A percentile compares a stretch with the other conserved stretches of the same genome.
These are phyloP conservation scores for Sitophilus oryzae DNA, from an alignment of 1,140 invertebrate species.

Conservation along the genomic window DNA sequence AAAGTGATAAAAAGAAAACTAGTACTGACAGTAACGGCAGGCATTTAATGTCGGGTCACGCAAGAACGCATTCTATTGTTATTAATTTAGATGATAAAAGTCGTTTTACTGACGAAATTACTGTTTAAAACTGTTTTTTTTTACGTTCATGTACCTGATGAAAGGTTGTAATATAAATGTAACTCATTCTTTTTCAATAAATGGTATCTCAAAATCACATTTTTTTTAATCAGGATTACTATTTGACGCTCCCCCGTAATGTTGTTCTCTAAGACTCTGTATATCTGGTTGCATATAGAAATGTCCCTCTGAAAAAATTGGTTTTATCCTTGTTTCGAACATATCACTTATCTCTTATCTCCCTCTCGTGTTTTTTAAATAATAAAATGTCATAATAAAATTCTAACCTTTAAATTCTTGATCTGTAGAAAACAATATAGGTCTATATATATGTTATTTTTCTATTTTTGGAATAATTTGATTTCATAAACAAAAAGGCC, in stretches of 20 bases:
- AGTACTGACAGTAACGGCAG: conserved; percentile 36
- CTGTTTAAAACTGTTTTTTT: conserved; percentile 52
- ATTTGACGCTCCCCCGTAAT: not conserved
- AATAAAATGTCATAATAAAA: too few species aligned
- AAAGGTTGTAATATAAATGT: conserved; percentile 29
- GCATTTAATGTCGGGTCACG: conserved; percentile 56
- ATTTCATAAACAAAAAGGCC: too few species aligned
- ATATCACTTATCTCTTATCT: too few species aligned
- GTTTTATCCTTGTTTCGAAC: too few species aligned
- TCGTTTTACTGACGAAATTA: conserved; percentile 73
- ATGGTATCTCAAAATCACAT: conserved; percentile 9
- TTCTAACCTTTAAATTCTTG: too few species aligned
- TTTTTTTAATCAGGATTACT: not conserved
- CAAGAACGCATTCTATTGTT: conserved; percentile 64
- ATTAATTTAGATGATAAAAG: conserved; percentile 75
- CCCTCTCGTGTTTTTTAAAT: too few species aligned
- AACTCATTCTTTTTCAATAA: conserved; percentile 21
- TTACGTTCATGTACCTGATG: conserved; percentile 27
- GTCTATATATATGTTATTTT: too few species aligned
- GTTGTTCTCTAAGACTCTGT: not conserved
- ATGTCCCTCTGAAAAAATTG: too few species aligned
- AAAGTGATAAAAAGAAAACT: conserved; percentile 32
- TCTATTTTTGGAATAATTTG: too few species aligned
- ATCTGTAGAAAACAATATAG: too few species aligned
- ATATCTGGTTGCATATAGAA: too few species aligned